Conservation (phyloP, 2,888 invertebrate genomes). For the Callosobruchus maculatus region DNA sequence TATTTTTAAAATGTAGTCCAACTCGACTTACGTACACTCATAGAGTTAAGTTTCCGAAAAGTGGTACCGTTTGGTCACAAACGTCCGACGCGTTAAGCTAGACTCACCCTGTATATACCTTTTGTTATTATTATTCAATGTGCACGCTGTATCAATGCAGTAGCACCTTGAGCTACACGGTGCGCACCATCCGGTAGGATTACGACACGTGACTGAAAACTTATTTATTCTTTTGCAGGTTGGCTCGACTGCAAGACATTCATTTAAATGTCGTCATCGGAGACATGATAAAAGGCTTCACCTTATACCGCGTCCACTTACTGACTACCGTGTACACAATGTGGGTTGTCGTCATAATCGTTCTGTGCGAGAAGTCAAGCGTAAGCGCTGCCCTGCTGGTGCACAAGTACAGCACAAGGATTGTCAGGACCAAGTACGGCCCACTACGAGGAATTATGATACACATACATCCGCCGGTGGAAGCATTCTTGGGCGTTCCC, state of each 20-base stretch:
- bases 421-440: slow-evolving; percentile 88
- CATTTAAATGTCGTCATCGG: background rate
- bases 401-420: slow-evolving; percentile 77
- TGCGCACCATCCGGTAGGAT: no score
- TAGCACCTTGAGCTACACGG: no score
- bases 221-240: background rate
- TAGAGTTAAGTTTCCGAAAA: no score
- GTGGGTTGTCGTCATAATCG: slow-evolving; percentile 56
- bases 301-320: slow-evolving; percentile 39
- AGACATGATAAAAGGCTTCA: background rate
- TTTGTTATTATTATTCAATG: no score
- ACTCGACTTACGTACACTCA: no score
- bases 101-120: no score
- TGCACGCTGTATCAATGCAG: no score
- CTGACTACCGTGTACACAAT: slow-evolving; percentile 40
- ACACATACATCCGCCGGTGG: slow-evolving; percentile 77
- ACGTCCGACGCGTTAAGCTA: no score
- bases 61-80: no score
- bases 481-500: slow-evolving; percentile 89
- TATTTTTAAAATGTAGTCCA: no score
- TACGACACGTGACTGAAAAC: background rate
- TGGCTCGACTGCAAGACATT: background rate
- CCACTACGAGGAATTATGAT: slow-evolving; percentile 81
- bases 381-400: slow-evolving; percentile 52
- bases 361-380: slow-evolving; percentile 55